Conservation (phyloP, 2,113 vertebrate genomes). For the Meleagris gallopavo region DNA sequence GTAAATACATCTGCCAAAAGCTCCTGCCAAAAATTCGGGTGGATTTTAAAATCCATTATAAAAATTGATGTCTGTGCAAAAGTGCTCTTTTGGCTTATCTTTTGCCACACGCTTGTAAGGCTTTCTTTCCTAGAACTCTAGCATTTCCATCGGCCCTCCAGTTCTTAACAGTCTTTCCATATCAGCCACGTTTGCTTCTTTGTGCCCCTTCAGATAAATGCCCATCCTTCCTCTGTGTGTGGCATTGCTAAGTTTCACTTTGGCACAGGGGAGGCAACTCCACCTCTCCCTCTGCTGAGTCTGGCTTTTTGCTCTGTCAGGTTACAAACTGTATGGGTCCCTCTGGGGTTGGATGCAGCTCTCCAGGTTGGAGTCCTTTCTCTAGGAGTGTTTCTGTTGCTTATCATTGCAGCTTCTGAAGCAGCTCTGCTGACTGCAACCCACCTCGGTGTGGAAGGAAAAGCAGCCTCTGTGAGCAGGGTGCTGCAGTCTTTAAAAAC, state of each 20-base stretch:
- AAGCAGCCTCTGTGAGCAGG: not conserved
- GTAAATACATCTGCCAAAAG: not conserved
- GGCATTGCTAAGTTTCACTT: not conserved
- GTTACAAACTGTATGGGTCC: not conserved
- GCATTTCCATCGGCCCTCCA: not conserved
- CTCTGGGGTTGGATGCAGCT: not conserved
- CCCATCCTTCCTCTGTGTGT: not conserved
- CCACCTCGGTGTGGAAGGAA: not conserved
- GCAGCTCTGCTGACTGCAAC: not conserved
- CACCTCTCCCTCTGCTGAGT: constrained; percentile 4
- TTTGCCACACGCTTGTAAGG: not conserved
- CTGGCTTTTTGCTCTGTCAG: not conserved
- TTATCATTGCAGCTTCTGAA: not conserved
- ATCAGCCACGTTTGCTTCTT: rapidly evolving
- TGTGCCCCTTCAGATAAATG: not conserved
- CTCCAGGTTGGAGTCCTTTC: not conserved
- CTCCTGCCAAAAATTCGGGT: not conserved
- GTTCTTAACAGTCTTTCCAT: not conserved
- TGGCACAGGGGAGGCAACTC: not conserved
- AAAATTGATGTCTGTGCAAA: not conserved
- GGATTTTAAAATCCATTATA: not conserved
- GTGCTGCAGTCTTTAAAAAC: not conserved
- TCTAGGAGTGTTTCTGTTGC: not conserved
- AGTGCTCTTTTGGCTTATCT: rapidly evolving
- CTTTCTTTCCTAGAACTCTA: not conserved